Base-by-base conservation (phyloP, 2,113 vertebrate species). In the Sinocyclocheilus grahami region DNA sequence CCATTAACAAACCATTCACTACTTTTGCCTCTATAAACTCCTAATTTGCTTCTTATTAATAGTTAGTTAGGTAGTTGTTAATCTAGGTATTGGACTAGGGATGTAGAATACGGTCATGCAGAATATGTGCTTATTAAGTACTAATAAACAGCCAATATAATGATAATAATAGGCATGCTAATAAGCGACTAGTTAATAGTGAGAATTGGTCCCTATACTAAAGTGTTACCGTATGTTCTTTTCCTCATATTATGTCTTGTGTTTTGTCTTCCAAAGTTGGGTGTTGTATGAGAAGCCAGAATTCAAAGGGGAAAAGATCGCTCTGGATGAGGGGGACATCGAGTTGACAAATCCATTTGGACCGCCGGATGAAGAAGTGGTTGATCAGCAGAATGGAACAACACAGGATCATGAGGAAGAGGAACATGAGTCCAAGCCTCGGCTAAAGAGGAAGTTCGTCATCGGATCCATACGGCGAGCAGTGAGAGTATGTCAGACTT, bases 221-320 rank as follows among this genome's bases (percentile, higher is more conserved):
- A 58, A 22, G 55, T 20, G 18, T 22, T 58, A 58, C 0, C 4
- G 20, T 60, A n/a, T 62, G 58, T 62, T 62, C 58, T n/a, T 3
- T 22, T 62, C 58, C 22, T 62, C 58, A 62, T 22, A 22, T 60
- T n/a, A 20, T 22, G 58, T 60, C 58, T 6, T 62, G 8, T 62
- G 58, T 22, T 3, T 62, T 12, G 4, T 87, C 4, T 30, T n/a
- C 7, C 63, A 1, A n/a, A 99, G 98, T 67, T 99, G 98, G 98
- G 92, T 98, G 84, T 92, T 98, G n/a, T 99, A 98, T 0, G 97
- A 99, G 92, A 95, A 97, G 86, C 97, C 97, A 0, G 91, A 94
- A 87, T 99, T 96, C 33, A 96, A 92, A 14, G 98, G 98, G 63
- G 96, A 91, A 91, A 99, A 97, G 91, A 89, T 97, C 1, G 95